Evolutionary conservation across 2,113 vertebrate species (phyloP), one percentile per base, ranked within the genome.

Genomic region (Scopus umbretta): DNA sequence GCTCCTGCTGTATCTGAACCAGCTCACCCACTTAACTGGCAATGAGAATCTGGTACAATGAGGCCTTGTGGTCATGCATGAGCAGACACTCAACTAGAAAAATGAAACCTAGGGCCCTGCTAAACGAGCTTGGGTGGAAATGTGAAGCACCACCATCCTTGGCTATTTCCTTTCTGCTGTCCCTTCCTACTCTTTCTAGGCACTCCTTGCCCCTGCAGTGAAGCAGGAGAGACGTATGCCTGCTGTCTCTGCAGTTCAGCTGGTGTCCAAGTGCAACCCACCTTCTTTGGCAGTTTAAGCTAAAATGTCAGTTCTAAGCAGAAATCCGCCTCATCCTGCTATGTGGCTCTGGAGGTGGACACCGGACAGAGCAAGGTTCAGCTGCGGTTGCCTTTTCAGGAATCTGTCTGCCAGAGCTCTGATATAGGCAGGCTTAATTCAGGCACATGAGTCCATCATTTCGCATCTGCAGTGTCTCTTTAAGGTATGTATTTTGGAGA

Each of bases 121-220:
- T 78, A 13, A 20, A 29, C 0, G 1, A 62, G 9, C 26, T 10
- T 6, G 6, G 6, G 16, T 53, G 32, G 16, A 8, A 16, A 3
- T 0, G 2, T 23, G 62, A 36, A 72, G 15, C 58, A 38, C 3
- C 13, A 11, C 52, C 21, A 5, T 3, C 15, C 18, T 30, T 15
- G 17, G 22, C 38, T 42, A 0, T 67, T 34, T 53, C 42, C 68
- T 34, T 29, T 27, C 19, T 50, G 71, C 79, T 67, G 5, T 27
- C 32, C 25, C 16, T 66, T 47, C n/a, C 32, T 72, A 52, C 36
- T 62, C 30, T 53, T 17, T 5, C 5, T 7, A 50, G 49, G 42
- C 26, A 16, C 34, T 10, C 50, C n/a, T 56, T 17, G 27, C 10
- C 23, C 18, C 40, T 23, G 81, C 30, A 16, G 5, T 0, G 1